Conservation (phyloP, 1,140 invertebrate species). For the Drosophila simulans region DNA sequence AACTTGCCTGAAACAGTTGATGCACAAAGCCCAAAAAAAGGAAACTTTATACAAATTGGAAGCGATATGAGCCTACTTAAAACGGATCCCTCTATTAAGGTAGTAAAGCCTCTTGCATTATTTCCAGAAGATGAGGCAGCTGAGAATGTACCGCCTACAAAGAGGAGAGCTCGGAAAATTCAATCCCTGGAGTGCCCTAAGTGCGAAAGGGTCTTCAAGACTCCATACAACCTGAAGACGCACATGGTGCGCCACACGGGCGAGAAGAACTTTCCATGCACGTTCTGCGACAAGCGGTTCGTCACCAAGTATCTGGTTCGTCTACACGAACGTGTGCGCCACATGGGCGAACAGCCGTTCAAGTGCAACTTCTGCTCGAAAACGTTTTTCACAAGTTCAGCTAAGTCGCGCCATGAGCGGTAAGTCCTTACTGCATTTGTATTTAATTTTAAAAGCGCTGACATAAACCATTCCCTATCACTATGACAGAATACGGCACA, state of each 20-base stretch:
- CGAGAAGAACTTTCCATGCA: slow-evolving; percentile 31
- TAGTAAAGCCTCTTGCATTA: background rate
- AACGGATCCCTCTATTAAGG: too few relatives aligned
- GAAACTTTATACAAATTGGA: slow-evolving; percentile 1
- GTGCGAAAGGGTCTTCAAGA: slow-evolving; percentile 41
- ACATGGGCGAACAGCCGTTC: slow-evolving; percentile 44
- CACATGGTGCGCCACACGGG: slow-evolving; percentile 43
- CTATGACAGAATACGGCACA: slow-evolving; percentile 12
- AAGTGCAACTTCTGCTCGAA: slow-evolving; percentile 33
- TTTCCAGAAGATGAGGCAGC: background rate
- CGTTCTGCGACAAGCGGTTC: slow-evolving; percentile 18
- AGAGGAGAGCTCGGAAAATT: background rate
- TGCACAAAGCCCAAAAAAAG: background rate
- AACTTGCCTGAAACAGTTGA: background rate
- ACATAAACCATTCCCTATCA: too few relatives aligned
- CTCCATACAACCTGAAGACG: slow-evolving; percentile 27
- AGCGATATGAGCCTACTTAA: background rate
- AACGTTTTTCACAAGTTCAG: slow-evolving; percentile 32
- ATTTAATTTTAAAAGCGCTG: background rate
- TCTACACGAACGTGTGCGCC: slow-evolving; percentile 34
- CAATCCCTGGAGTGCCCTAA: slow-evolving; percentile 10
- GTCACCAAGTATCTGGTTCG: slow-evolving; percentile 28
- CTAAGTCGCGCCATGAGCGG: slow-evolving; percentile 40
- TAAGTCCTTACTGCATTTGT: background rate
- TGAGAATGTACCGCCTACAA: background rate